Base-by-base conservation (phyloP, 2,113 vertebrate species). In the Etheostoma spectabile region DNA sequence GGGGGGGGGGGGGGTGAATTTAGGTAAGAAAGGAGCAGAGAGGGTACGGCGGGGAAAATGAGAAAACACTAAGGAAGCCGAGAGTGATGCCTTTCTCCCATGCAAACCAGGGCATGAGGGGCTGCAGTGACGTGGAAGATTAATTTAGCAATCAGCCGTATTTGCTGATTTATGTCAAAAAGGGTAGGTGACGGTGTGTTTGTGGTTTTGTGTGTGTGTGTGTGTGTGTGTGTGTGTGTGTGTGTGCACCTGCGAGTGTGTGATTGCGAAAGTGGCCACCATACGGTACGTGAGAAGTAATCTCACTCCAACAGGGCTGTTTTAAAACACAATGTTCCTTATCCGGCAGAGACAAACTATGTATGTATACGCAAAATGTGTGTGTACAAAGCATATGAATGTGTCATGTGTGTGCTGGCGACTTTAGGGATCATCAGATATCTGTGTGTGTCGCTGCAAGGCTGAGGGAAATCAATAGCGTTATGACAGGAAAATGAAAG, bases 401-500 rank as follows among this genome's bases (percentile, higher is more conserved):
- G 80, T 86, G 68, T 81, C 45, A 61, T 67, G 46, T 61, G 69
- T 87, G 80, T 77, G 74, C 72, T 8, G 11, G 21, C 79, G 77
- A 79, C 69, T 84, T 83, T 82, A 66, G 82, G 85, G 80, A 91
- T 88, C 80, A 83, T 80, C n/a, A 53, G 82, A 86, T 87, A 78
- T 86, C 59, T 65, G 77, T 78, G 84, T 88, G 83, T 90, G 91
- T 92, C 15, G 71, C 84, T 90, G 92, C 85, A 86, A 93, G 91
- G 88, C 87, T 91, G 86, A 82, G 72, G 89, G 88, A 93, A 94
- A 94, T 94, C 93, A 93, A 94, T 94, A 93, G 86, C 91, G 89
- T 94, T 94, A 93, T 94, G 93, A 93, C 91, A 94, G 93, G 89
- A 92, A 94, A 93, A 94, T 94, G 90, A 93, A 94, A 94, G 91